phyloP scores from a whole-genome alignment of 2,113 vertebrate species.

The Osmerus mordax region DNA sequence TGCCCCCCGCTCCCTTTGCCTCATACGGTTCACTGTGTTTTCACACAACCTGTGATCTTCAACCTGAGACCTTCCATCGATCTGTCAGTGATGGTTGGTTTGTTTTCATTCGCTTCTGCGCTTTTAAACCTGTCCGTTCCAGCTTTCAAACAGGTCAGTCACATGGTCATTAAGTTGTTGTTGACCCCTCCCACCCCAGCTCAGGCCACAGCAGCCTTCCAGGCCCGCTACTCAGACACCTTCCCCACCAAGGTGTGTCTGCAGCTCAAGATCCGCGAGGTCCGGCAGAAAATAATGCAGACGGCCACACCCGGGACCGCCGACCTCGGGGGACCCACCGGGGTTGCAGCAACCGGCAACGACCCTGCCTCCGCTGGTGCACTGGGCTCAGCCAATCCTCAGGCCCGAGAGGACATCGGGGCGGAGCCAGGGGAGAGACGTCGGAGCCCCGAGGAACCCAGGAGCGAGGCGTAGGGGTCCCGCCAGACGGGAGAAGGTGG shows the following conservation, averaged over 20 bases:
- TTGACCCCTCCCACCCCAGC: slow-evolving; percentile 60
- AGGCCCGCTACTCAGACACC: slow-evolving; percentile 85
- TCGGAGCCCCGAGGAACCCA: slow-evolving; percentile 62
- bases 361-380: slow-evolving; percentile 42
- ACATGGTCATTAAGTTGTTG: not conserved
- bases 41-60: not conserved
- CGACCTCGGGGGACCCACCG: slow-evolving; percentile 52
- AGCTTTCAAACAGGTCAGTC: not conserved
- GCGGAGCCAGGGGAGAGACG: slow-evolving; percentile 54
- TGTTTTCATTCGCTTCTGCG: no score
- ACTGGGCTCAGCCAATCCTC: slow-evolving; percentile 44
- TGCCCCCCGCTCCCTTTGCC: no score
- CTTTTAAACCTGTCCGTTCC: not conserved
- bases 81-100: no score
- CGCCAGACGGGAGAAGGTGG: not conserved
- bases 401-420: slow-evolving; percentile 51
- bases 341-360: slow-evolving; percentile 24
- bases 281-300: slow-evolving; percentile 96
- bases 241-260: slow-evolving; percentile 90
- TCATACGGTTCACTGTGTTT: not conserved
- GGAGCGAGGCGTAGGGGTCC: slow-evolving; percentile 55
- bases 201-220: slow-evolving; percentile 89
- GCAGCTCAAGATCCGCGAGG: slow-evolving; percentile 91
- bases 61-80: not conserved
- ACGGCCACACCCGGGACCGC: slow-evolving; percentile 75